Conservation (phyloP, 2,888 invertebrate genomes). For the Cataglyphis altisquamis region DNA sequence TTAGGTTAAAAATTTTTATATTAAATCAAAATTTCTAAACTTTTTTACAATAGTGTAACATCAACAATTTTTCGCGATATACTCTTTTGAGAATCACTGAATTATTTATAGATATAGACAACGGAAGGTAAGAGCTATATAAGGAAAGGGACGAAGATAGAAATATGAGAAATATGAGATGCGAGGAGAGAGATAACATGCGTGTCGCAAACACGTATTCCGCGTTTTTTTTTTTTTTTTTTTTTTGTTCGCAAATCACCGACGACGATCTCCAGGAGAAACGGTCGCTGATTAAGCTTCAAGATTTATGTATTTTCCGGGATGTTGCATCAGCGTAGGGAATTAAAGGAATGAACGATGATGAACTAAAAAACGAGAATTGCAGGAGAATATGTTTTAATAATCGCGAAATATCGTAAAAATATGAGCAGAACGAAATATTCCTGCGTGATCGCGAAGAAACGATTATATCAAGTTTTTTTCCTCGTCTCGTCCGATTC, state of each 20-base stretch:
- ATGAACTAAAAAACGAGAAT: not conserved
- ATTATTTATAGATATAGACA: not conserved
- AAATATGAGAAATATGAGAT: not conserved
- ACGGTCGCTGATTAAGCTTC: slow-evolving; percentile 19
- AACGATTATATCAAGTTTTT: slow-evolving; percentile 6
- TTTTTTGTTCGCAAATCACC: slow-evolving; percentile 24
- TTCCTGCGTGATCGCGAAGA: slow-evolving; percentile 7
- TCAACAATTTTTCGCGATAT: not conserved
- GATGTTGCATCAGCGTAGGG: slow-evolving; percentile 16
- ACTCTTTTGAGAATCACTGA: not conserved
- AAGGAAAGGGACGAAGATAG: not conserved
- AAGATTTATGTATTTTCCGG: slow-evolving; percentile 6
- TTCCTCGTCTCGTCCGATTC: slow-evolving; percentile 51
- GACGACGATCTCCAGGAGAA: not conserved
- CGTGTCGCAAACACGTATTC: not conserved
- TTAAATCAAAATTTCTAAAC: not conserved
- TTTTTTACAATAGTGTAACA: not conserved
- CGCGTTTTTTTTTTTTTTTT: not conserved
- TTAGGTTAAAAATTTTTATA: not conserved
- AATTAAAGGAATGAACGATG: not conserved
- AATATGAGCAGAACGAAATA: not conserved
- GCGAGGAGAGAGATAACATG: not conserved
- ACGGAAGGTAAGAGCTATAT: not conserved
- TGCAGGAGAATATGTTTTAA: not conserved
- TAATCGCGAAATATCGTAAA: not conserved